These are phyloP conservation scores for Dryobotodes eremita DNA, from an alignment of 2,888 invertebrate genomes.

Conservation along the genomic window DNA sequence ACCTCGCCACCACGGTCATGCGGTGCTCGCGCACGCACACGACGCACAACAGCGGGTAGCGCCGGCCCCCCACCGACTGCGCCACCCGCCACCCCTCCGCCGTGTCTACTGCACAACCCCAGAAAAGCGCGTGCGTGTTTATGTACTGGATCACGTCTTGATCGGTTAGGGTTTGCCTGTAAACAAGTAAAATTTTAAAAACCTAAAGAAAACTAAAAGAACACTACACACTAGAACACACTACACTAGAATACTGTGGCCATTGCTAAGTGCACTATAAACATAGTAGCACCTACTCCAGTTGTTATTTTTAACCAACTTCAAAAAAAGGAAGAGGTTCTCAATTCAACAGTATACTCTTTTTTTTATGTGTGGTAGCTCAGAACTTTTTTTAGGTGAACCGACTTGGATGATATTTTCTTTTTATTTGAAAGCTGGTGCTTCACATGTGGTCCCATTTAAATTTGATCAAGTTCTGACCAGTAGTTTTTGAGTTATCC, in stretches of 20 bases:
- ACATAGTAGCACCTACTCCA: not conserved
- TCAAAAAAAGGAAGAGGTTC: too few species aligned
- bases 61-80: constrained; percentile 95
- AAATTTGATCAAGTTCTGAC: too few species aligned
- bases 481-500: too few species aligned
- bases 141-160: constrained; percentile 94
- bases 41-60: constrained; percentile 96
- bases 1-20: constrained; percentile 98
- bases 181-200: constrained; percentile 8
- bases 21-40: constrained; percentile 97
- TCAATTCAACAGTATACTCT: too few species aligned
- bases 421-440: too few species aligned
- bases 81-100: constrained; percentile 98
- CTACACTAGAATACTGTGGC: too few species aligned
- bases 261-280: not conserved
- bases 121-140: constrained; percentile 96
- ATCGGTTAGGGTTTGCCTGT: constrained; percentile 93
- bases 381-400: too few species aligned
- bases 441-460: too few species aligned
- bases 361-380: too few species aligned
- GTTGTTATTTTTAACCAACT: not conserved
- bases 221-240: too few species aligned
- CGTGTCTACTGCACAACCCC: constrained; percentile 97
- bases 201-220: not conserved
- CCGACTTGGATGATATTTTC: too few species aligned